Evolutionary conservation across 2,113 vertebrate species (phyloP).

Genomic region (Sinocyclocheilus anophthalmus): DNA sequence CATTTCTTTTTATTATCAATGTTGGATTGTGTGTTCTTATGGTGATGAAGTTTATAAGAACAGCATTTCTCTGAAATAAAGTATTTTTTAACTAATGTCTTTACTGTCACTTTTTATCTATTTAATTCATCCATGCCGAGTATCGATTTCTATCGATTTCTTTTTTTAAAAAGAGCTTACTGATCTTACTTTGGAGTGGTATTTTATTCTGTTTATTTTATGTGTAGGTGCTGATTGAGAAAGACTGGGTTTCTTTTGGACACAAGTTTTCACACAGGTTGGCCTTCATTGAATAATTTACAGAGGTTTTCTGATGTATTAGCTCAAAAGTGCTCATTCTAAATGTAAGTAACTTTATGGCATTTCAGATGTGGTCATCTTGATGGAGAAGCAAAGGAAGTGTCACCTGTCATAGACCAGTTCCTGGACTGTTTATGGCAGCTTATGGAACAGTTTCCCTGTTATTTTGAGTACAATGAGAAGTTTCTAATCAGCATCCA

Average conservation of each 20-base stretch:
- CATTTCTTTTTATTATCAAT: neutral
- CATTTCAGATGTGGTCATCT: constrained; percentile 84
- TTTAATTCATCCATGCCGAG: neutral
- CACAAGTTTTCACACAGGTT: constrained; percentile 98
- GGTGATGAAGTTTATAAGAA: neutral
- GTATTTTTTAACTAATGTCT: neutral
- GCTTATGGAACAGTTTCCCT: constrained; percentile 92
- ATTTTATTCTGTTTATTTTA: neutral
- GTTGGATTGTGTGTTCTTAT: neutral
- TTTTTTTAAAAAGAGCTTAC: neutral
- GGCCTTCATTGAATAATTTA: constrained; percentile 25
- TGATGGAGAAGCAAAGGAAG: constrained; percentile 90
- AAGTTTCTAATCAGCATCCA: constrained; percentile 89
- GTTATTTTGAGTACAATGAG: constrained; percentile 95
- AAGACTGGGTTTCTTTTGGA: constrained; percentile 96
- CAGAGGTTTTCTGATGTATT: neutral
- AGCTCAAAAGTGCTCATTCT: neutral
- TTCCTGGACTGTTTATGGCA: constrained; percentile 96
- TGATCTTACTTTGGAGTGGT: too few relatives aligned
- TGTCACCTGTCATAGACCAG: constrained; percentile 91
- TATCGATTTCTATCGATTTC: neutral
- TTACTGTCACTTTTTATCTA: neutral
- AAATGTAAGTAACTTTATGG: neutral
- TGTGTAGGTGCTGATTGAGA: constrained; percentile 89
- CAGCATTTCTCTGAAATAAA: neutral